phyloP scores from a whole-genome alignment of 2,797 vertebrate species.

The Amblyopsis hoosieri region DNA sequence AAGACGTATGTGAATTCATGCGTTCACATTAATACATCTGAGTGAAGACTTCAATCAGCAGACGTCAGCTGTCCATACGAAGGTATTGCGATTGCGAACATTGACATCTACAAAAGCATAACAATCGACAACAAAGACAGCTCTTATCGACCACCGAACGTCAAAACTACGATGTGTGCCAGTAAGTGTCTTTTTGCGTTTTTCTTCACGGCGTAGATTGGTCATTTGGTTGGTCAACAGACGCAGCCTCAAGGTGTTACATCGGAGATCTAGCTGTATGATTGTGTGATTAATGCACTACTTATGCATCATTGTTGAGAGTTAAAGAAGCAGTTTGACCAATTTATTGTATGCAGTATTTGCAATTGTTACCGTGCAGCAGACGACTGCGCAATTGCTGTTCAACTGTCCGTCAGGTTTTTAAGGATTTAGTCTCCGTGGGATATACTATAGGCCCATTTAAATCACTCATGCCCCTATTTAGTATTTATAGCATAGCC shows the following conservation, averaged over 20 bases:
- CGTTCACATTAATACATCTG: constrained; percentile 18
- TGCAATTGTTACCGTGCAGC: constrained; percentile 5
- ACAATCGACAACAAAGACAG: constrained; percentile 13
- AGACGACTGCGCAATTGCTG: constrained; percentile 27
- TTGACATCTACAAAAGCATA: constrained; percentile 47
- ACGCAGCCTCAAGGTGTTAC: no score
- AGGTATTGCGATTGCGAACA: background rate
- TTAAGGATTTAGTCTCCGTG: background rate
- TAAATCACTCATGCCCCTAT: constrained; percentile 4
- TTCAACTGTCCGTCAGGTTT: background rate
- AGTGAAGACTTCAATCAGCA: constrained; percentile 18
- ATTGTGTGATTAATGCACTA: constrained; percentile 32
- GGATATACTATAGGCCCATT: constrained; percentile 15
- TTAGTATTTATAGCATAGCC: background rate
- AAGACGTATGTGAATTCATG: constrained; percentile 37
- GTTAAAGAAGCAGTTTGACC: no score
- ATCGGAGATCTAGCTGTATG: no score
- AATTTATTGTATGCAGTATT: background rate
- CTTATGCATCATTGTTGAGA: background rate
- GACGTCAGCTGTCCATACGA: constrained; percentile 49
- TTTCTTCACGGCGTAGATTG: no score
- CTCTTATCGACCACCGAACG: background rate
- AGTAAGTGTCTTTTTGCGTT: constrained; percentile 28
- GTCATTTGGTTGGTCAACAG: no score
- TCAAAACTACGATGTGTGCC: background rate